Evolutionary conservation across 2,113 vertebrate species (phyloP), one percentile per base, ranked within the genome.

Genomic region (Larimichthys polyactis): DNA sequence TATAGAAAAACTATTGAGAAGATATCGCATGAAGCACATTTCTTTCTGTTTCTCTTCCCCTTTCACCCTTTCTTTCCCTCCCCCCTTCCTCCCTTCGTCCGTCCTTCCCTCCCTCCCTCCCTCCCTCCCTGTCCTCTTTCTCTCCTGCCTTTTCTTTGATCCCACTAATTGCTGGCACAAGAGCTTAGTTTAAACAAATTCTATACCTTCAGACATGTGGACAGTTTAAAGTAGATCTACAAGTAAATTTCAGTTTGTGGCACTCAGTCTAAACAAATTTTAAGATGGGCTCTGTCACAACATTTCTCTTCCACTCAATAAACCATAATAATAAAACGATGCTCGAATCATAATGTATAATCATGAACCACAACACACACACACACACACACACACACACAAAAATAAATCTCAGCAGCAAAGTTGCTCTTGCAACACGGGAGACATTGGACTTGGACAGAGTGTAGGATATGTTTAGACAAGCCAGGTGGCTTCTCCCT

Each of bases 391-490:
- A 27, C 27, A 27, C 27, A 27, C 27, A 27, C 27, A 29, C 4
- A 36, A 6, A 32, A 32, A 32, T 4, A 0, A 69, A 51, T 69
- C 48, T 59, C 57, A 78, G 77, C 40, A 67, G 46, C 27, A 51
- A 63, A 62, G 51, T 68, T 75, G 32, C 63, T 90, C 62, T 82
- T 84, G 72, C 83, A 88, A 90, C 82, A 86, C 64, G 40, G 51
- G 77, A 87, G 64, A 90, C 85, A 90, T 74, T 88, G 86, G 81
- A 93, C 85, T 81, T 74, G 87, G 81, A 84, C 82, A 91, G 67
- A 83, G 81, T 60, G 75, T 59, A 86, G 86, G 81, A 81, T 88
- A 63, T 89, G 89, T 93, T 91, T 87, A 80, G 84, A 91, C 90
- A 84, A 87, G 76, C 79, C 72, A 90, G 80, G 87, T 85, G 83